Evolutionary conservation across 2,888 invertebrate species (phyloP).

Genomic region (Resseliella maxima): DNA sequence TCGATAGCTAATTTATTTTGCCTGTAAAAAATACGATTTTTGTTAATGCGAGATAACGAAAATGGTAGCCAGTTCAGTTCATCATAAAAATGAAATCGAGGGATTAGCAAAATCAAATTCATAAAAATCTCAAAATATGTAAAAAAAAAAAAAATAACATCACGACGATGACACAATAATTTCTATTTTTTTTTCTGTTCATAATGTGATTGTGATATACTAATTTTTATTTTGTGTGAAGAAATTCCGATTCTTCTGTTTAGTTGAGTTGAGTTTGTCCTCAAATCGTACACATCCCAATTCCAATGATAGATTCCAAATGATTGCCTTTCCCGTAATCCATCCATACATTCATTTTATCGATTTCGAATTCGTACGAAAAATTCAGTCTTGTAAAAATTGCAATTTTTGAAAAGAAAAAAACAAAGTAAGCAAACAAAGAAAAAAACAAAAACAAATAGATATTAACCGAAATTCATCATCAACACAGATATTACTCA

Average conservation of each 20-base stretch:
- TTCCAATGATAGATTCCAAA: not conserved
- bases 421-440: not conserved
- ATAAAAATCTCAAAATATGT: not conserved
- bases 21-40: not conserved
- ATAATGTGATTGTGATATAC: not conserved
- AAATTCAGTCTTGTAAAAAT: not conserved
- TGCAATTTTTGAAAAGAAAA: not conserved
- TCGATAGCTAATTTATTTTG: slow-evolving; percentile 13
- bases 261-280: slow-evolving; percentile 21
- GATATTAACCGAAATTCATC: not conserved
- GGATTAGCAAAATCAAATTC: slow-evolving; percentile 5
- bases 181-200: too few species aligned
- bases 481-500: not conserved
- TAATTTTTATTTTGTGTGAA: not conserved
- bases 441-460: not conserved
- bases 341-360: not conserved
- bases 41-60: not conserved
- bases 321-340: not conserved
- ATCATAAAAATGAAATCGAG: not conserved
- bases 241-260: too few species aligned
- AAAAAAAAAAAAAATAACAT: not conserved
- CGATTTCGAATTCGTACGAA: not conserved
- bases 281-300: not conserved
- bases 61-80: slow-evolving; percentile 26
- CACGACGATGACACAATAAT: not conserved